Evolutionary conservation across 2,888 invertebrate genomes (phyloP).

Genomic region (Melanargia galathea): DNA sequence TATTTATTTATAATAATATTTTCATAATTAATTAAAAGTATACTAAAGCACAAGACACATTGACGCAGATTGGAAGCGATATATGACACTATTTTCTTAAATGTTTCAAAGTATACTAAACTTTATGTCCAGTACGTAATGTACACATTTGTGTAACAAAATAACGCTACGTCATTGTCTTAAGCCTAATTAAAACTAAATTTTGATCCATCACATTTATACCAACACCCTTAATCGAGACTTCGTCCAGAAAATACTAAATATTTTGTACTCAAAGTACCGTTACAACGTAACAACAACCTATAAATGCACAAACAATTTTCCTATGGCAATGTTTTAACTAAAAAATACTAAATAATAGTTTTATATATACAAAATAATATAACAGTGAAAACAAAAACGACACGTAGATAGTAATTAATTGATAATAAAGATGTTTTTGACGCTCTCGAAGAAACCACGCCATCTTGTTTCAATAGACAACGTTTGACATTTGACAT

Average conservation of each 20-base stretch:
- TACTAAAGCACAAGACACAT: too few relatives aligned
- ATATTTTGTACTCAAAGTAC: slow-evolving; percentile 69
- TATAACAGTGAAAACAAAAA: not conserved
- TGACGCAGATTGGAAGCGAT: too few relatives aligned
- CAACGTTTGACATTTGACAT: too few relatives aligned
- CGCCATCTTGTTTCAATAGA: too few relatives aligned
- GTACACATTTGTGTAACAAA: too few relatives aligned
- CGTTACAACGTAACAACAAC: slow-evolving; percentile 52
- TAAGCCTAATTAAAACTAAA: slow-evolving; percentile 14
- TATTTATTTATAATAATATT: slow-evolving; percentile 1
- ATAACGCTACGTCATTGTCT: not conserved
- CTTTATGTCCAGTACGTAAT: too few relatives aligned
- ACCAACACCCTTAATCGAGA: slow-evolving; percentile 42
- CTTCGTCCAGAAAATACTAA: slow-evolving; percentile 59
- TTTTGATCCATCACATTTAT: slow-evolving; percentile 20
- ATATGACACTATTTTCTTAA: too few relatives aligned
- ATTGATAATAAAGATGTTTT: too few relatives aligned
- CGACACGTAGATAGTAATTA: not conserved
- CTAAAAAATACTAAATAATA: slow-evolving; percentile 3
- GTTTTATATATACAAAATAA: not conserved
- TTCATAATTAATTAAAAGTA: too few relatives aligned
- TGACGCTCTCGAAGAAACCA: too few relatives aligned
- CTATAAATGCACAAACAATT: slow-evolving; percentile 46
- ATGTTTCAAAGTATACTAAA: too few relatives aligned
- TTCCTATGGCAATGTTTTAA: not conserved